Evolutionary conservation across 2,797 vertebrate species (phyloP).

Genomic region (Typhlichthys eigenmanni): DNA sequence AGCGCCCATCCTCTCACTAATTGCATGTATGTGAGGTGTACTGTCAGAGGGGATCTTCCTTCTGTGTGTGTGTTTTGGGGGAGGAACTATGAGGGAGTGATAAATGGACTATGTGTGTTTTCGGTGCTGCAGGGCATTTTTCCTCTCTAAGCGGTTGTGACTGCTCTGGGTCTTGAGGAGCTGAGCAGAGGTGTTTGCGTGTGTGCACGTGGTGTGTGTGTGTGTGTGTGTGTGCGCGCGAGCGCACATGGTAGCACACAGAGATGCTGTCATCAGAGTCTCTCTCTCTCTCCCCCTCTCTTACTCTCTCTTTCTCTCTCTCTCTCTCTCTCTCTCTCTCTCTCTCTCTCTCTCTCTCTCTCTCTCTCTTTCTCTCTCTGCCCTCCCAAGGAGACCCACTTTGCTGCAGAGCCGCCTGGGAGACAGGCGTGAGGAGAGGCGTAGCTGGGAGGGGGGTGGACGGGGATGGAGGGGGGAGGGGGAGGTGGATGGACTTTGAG

Average conservation of each 20-base stretch:
- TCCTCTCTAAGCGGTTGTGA: slow-evolving; percentile 73
- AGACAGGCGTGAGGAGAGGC: slow-evolving; percentile 30
- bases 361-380: slow-evolving; percentile 41
- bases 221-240: slow-evolving; percentile 16
- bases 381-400: slow-evolving; percentile 32
- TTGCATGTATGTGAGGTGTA: too few species aligned
- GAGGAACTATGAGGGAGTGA: slow-evolving; percentile 40
- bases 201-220: slow-evolving; percentile 9
- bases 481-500: slow-evolving; percentile 37
- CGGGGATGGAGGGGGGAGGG: slow-evolving; percentile 5
- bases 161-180: slow-evolving; percentile 56
- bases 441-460: background rate
- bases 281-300: slow-evolving; percentile 15
- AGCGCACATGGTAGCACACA: slow-evolving; percentile 38
- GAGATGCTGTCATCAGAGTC: slow-evolving; percentile 56
- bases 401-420: slow-evolving; percentile 47
- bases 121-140: slow-evolving; percentile 70
- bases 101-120: slow-evolving; percentile 75
- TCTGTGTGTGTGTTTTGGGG: background rate
- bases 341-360: slow-evolving; percentile 9
- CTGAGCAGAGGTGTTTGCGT: slow-evolving; percentile 1
- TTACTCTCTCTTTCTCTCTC: too few species aligned
- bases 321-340: slow-evolving; percentile 40
- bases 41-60: too few species aligned
- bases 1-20: too few species aligned